Evolutionary conservation across 2,888 invertebrate species (phyloP).

Genomic region (Amphipoea lucens): DNA sequence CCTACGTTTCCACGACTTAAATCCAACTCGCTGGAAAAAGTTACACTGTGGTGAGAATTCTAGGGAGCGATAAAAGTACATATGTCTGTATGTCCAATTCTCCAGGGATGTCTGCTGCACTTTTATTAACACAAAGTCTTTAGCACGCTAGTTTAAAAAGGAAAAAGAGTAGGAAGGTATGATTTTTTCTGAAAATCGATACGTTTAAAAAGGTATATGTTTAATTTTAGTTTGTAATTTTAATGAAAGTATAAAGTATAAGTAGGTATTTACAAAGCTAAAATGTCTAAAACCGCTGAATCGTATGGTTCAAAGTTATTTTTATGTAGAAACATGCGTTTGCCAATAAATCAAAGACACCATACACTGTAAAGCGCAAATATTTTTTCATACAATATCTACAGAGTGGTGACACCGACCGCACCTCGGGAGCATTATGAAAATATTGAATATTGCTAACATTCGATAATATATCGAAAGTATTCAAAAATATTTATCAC

Average conservation of each 20-base stretch:
- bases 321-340: background rate
- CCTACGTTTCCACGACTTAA: background rate
- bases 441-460: conserved; percentile 60
- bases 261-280: background rate
- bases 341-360: background rate
- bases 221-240: background rate
- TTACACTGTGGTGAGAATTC: background rate
- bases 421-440: conserved; percentile 35
- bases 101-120: background rate
- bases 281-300: background rate
- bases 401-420: conserved; percentile 15
- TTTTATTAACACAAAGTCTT: background rate
- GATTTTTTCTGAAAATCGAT: background rate
- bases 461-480: conserved; percentile 34
- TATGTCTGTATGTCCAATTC: background rate
- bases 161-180: background rate
- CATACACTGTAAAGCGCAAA: conserved; percentile 20
- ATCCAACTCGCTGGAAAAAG: conserved; percentile 8
- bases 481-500: conserved; percentile 65
- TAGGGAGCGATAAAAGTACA: conserved; percentile 13
- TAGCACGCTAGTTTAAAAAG: background rate
- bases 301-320: background rate
- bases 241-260: background rate
- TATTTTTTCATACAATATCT: conserved; percentile 33
- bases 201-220: background rate